phyloP scores from a whole-genome alignment of 2,888 invertebrate species.

The Ochropleura leucogaster region DNA sequence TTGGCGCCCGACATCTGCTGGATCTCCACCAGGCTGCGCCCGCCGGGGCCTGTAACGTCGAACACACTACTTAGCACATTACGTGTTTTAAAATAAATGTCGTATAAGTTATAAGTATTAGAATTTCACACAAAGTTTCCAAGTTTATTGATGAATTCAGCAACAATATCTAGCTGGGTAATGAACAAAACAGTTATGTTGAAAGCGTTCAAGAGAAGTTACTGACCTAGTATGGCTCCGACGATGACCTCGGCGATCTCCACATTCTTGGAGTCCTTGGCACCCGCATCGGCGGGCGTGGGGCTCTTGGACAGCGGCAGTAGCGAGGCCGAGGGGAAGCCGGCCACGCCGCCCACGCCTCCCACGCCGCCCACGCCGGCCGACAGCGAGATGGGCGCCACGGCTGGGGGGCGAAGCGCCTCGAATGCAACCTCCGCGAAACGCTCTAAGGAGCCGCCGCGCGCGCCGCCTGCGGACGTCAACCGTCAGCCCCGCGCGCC shows the following conservation, averaged over 20 bases:
- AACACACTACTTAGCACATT: neutral
- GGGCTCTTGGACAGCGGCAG: slow-evolving; percentile 95
- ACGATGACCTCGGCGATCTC: slow-evolving; percentile 99
- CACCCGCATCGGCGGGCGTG: slow-evolving; percentile 94
- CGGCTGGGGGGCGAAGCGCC: slow-evolving; percentile 92
- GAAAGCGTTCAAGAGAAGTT: neutral
- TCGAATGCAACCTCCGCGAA: slow-evolving; percentile 95
- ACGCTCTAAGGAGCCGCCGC: slow-evolving; percentile 90
- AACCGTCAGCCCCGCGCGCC: slow-evolving; percentile 47
- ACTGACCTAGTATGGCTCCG: slow-evolving; percentile 97
- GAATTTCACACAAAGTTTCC: too few species aligned
- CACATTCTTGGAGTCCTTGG: slow-evolving; percentile 96
- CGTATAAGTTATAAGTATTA: neutral
- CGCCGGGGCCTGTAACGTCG: slow-evolving; percentile 94
- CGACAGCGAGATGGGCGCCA: slow-evolving; percentile 96
- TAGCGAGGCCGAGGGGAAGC: slow-evolving; percentile 93
- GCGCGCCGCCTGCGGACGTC: slow-evolving; percentile 80
- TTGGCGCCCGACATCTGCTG: slow-evolving; percentile 99
- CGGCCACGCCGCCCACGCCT: slow-evolving; percentile 89
- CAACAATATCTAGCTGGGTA: neutral
- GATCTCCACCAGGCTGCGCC: slow-evolving; percentile 98
- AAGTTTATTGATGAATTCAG: neutral
- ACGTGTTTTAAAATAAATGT: neutral
- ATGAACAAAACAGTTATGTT: neutral
- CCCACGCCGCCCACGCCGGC: slow-evolving; percentile 90